Percentiles rank a stretch among this genome's conserved stretches.
These are phyloP conservation scores for Callaeas wilsoni DNA, from an alignment of 2,113 vertebrate species.

Conservation along the genomic window DNA sequence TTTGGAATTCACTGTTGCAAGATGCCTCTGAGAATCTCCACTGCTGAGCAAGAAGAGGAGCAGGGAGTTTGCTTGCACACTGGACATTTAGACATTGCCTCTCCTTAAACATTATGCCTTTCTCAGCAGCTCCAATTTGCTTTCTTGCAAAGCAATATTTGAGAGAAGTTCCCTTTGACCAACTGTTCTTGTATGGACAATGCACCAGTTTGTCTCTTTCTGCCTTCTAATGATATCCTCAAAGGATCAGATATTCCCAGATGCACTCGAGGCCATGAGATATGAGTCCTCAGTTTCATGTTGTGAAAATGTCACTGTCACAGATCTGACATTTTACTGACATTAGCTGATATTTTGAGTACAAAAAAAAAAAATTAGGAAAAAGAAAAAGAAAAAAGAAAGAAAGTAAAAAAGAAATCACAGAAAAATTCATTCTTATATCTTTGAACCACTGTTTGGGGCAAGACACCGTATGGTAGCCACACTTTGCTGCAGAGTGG, in stretches of 20 bases:
- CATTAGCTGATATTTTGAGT: not conserved
- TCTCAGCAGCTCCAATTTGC: not conserved
- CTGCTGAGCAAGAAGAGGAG: not conserved
- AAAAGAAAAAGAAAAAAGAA: no score
- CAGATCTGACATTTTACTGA: not conserved
- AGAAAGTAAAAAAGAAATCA: not conserved
- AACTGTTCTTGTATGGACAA: not conserved
- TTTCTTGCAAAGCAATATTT: not conserved
- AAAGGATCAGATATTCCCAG: not conserved
- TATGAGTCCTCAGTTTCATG: not conserved
- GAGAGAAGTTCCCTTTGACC: not conserved
- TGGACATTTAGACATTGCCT: not conserved
- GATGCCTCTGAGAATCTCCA: not conserved
- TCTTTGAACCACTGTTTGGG: not conserved
- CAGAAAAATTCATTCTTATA: not conserved
- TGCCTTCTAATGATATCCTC: not conserved
- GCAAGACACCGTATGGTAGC: rapidly evolving
- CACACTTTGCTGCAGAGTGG: not conserved
- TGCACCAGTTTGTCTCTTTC: not conserved
- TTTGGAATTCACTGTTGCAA: not conserved
- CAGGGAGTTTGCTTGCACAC: not conserved
- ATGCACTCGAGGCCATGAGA: not conserved
- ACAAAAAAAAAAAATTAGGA: not conserved
- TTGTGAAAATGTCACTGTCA: not conserved
- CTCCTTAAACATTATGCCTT: not conserved